phyloP scores from a whole-genome alignment of 2,113 vertebrate species.

The Malurus cyaneus region DNA sequence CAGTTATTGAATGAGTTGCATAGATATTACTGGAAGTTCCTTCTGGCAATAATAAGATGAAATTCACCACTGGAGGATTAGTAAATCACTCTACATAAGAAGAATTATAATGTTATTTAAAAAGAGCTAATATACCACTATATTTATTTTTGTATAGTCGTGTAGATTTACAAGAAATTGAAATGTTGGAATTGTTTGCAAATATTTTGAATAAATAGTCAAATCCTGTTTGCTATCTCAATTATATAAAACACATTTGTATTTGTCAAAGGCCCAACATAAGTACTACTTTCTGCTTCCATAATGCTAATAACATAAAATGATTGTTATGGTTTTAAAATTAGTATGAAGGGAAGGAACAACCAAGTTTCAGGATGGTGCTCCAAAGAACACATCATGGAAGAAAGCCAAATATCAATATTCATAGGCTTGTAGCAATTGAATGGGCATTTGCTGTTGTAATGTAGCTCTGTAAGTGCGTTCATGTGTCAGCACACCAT shows the following conservation, averaged over 20 bases:
- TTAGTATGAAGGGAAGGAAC: background rate
- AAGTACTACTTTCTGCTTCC: background rate
- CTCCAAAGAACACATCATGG: rapidly evolving
- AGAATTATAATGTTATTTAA: background rate
- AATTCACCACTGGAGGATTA: background rate
- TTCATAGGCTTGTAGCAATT: background rate
- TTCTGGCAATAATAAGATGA: background rate
- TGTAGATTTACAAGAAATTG: background rate
- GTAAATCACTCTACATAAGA: background rate
- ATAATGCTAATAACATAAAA: background rate
- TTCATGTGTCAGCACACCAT: background rate
- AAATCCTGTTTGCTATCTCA: background rate
- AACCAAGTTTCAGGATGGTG: background rate
- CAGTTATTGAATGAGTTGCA: background rate
- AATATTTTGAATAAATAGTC: background rate
- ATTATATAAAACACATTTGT: background rate
- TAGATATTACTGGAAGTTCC: background rate
- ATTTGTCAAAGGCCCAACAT: background rate
- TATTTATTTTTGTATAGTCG: background rate
- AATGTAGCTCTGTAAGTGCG: background rate
- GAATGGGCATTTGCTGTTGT: background rate
- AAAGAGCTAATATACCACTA: background rate
- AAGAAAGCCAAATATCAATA: background rate
- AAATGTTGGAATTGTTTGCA: background rate
- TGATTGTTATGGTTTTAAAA: background rate